phyloP scores from a whole-genome alignment of 2,888 invertebrate genomes.

The Siphonodentalium dalli region DNA sequence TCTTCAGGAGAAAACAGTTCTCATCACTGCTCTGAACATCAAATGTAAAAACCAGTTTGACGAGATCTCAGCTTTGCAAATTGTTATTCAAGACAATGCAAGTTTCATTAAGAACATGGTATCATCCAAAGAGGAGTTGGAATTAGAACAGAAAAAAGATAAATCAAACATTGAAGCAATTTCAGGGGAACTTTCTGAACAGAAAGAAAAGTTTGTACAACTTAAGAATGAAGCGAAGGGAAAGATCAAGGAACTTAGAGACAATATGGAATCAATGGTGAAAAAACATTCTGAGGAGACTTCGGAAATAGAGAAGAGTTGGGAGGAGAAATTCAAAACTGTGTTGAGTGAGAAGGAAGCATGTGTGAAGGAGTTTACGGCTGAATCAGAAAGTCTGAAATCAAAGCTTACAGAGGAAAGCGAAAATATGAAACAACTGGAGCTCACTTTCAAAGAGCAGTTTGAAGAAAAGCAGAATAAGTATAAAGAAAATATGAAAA shows the following conservation, averaged over 20 bases:
- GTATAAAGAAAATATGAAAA: conserved; percentile 47
- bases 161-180: conserved; percentile 7
- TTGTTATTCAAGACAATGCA: conserved; percentile 7
- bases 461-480: conserved; percentile 50
- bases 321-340: conserved; percentile 16
- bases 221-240: conserved; percentile 42
- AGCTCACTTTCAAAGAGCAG: conserved; percentile 36
- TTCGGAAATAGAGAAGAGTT: conserved; percentile 17
- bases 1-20: conserved; percentile 35
- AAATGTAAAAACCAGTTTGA: too few species aligned
- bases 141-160: conserved; percentile 1
- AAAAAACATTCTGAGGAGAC: conserved; percentile 18
- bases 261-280: conserved; percentile 32
- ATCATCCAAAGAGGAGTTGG: conserved; percentile 1
- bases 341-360: conserved; percentile 9
- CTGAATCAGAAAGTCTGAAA: conserved; percentile 30
- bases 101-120: conserved; percentile 2
- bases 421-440: conserved; percentile 23
- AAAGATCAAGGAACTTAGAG: conserved; percentile 41
- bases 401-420: conserved; percentile 29
- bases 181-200: conserved; percentile 3
- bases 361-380: conserved; percentile 18
- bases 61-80: neutral
- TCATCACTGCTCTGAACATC: too few species aligned
- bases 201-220: conserved; percentile 36